A percentile compares a stretch with the other conserved stretches of the same genome.
These are phyloP conservation scores for Acanthosepion lycidas DNA, from an alignment of 2,888 invertebrate species.

Conservation along the genomic window DNA sequence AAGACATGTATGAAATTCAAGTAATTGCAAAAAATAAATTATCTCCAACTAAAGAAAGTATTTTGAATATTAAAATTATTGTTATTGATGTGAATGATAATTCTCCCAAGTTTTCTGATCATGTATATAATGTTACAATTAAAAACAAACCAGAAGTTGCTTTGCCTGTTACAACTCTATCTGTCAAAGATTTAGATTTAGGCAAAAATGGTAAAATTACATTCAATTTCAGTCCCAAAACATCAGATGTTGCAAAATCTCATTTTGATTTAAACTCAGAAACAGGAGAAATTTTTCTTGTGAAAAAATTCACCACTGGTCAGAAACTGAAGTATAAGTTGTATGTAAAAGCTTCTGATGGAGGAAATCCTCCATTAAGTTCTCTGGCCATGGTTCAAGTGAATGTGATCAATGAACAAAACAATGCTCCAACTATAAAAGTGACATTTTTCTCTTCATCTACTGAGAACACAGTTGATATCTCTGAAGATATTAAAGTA, in stretches of 20 bases:
- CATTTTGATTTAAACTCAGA: conserved; percentile 12
- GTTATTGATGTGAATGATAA: conserved; percentile 14
- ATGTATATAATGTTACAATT: not conserved
- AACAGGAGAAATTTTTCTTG: not conserved
- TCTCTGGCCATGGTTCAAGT: conserved; percentile 33
- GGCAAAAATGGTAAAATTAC: not conserved
- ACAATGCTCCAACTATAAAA: not conserved
- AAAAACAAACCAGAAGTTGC: not conserved
- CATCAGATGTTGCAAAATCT: not conserved
- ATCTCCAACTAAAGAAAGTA: not conserved
- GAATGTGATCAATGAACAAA: conserved; percentile 9
- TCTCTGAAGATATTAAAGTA: conserved; percentile 33
- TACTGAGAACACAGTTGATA: conserved; percentile 17
- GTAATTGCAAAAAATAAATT: not conserved
- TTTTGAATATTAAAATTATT: not conserved
- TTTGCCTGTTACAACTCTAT: not conserved
- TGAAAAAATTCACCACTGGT: not conserved
- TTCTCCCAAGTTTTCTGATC: not conserved
- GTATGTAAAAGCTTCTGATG: not conserved
- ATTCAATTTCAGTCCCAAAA: not conserved
- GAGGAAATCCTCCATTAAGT: not conserved
- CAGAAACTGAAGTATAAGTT: not conserved
- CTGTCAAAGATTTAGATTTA: not conserved
- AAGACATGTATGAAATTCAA: not conserved
- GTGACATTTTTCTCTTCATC: conserved; percentile 1